Evolutionary conservation across 2,888 invertebrate genomes (phyloP).

Genomic region (Epirrhoe tristata): DNA sequence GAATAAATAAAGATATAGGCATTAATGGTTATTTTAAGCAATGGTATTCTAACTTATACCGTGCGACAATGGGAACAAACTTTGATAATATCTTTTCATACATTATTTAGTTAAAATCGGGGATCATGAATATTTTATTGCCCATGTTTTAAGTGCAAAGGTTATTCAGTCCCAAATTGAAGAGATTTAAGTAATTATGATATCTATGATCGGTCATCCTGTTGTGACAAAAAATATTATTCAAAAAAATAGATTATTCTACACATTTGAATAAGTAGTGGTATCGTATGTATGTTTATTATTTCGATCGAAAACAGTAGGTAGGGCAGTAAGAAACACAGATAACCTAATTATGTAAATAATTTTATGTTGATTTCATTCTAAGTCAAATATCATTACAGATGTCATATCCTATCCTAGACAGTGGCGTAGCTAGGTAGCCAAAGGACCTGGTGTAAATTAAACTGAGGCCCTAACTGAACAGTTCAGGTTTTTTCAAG

Average conservation of each 20-base stretch:
- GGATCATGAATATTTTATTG: slow-evolving; percentile 38
- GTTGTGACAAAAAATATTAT: neutral
- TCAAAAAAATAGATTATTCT: neutral
- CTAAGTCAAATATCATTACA: too few relatives aligned
- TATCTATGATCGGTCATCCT: slow-evolving; percentile 29
- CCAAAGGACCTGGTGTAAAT: too few relatives aligned
- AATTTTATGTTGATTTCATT: too few relatives aligned
- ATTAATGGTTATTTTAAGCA: slow-evolving; percentile 2
- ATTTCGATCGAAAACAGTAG: neutral
- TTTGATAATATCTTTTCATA: slow-evolving; percentile 41
- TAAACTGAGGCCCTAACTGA: too few relatives aligned
- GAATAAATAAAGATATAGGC: neutral
- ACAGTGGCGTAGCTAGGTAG: too few relatives aligned
- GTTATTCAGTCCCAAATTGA: slow-evolving; percentile 35
- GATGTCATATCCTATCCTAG: too few relatives aligned
- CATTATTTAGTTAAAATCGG: slow-evolving; percentile 45
- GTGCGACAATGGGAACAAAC: slow-evolving; percentile 37
- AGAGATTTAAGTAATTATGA: slow-evolving; percentile 31
- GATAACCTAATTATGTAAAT: too few relatives aligned
- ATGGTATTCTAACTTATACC: slow-evolving; percentile 19
- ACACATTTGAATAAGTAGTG: neutral
- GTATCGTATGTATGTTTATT: too few relatives aligned
- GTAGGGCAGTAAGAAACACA: neutral
- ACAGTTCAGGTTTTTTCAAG: too few relatives aligned
- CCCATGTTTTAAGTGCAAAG: slow-evolving; percentile 43